Evolutionary conservation across 2,797 vertebrate species (phyloP).

Genomic region (Eupleurogrammus muticus): DNA sequence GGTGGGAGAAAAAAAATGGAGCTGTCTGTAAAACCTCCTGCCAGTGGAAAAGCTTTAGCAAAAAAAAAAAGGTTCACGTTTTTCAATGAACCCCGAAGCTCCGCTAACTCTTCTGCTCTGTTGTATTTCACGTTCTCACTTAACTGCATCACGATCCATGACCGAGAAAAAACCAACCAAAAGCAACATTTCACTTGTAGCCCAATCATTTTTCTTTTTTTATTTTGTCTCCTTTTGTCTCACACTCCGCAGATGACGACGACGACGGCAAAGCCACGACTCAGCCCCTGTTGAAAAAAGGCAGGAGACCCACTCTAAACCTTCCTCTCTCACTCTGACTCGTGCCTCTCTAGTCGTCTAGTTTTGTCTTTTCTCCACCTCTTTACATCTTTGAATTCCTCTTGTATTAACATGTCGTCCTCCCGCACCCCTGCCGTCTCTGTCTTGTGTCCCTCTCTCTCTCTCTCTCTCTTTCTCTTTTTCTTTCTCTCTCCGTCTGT

Average conservation of each 20-base stretch:
- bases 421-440: slow-evolving; percentile 34
- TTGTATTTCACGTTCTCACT: neutral
- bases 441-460: slow-evolving; percentile 50
- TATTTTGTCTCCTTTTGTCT: slow-evolving; percentile 76
- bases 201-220: slow-evolving; percentile 66
- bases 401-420: slow-evolving; percentile 39
- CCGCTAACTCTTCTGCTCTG: neutral
- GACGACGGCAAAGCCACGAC: slow-evolving; percentile 94
- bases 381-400: slow-evolving; percentile 36
- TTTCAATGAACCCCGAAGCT: slow-evolving; percentile 13
- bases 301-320: slow-evolving; percentile 89
- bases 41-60: slow-evolving; percentile 20
- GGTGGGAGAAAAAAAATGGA: neutral
- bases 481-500: slow-evolving; percentile 30
- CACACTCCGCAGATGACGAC: slow-evolving; percentile 92
- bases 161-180: slow-evolving; percentile 10
- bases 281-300: slow-evolving; percentile 98
- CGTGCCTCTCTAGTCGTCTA: slow-evolving; percentile 15
- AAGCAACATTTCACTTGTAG: slow-evolving; percentile 76
- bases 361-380: slow-evolving; percentile 14
- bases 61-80: slow-evolving; percentile 21
- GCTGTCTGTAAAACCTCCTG: slow-evolving; percentile 3
- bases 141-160: neutral
- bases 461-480: slow-evolving; percentile 12
- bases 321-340: slow-evolving; percentile 17